phyloP scores from a whole-genome alignment of 2,797 vertebrate genomes.

The Gymnoscopelus microlampas region DNA sequence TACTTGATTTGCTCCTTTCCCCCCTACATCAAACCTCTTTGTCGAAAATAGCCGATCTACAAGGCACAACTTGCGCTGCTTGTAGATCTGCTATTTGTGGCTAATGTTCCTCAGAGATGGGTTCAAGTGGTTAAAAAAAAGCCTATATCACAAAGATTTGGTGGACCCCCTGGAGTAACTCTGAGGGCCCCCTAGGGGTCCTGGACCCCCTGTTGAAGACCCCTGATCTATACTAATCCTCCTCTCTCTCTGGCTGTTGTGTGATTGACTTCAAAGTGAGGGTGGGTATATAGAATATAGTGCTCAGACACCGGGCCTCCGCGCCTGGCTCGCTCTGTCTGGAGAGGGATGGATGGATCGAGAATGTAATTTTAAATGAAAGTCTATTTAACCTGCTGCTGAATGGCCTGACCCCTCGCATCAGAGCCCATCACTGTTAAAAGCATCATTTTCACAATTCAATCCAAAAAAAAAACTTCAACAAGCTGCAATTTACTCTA shows the following conservation, averaged over 20 bases:
- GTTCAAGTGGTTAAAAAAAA: no score
- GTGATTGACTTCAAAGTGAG: constrained; percentile 79
- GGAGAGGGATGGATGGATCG: constrained; percentile 75
- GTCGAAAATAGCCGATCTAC: no score
- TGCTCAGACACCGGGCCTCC: constrained; percentile 73
- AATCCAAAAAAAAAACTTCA: constrained; percentile 87
- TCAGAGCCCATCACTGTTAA: constrained; percentile 84
- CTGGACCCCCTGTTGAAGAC: no score
- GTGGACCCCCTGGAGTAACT: no score
- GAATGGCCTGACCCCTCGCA: constrained; percentile 83
- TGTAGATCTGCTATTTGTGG: no score
- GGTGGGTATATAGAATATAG: constrained; percentile 53
- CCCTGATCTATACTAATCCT: no score
- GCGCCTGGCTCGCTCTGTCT: constrained; percentile 68
- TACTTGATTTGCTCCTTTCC: no score
- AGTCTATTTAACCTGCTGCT: constrained; percentile 85
- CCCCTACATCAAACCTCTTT: no score
- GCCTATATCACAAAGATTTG: no score
- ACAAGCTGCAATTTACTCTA: constrained; percentile 84
- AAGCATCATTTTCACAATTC: constrained; percentile 87
- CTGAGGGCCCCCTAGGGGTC: no score
- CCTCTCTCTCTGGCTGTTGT: constrained; percentile 30
- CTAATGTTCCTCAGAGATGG: no score
- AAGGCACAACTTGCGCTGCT: no score
- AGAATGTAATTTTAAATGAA: constrained; percentile 87